A percentile compares a stretch with the other conserved stretches of the same genome.
Conservation (phyloP, 2,113 vertebrate genomes). For the Esox niger region DNA sequence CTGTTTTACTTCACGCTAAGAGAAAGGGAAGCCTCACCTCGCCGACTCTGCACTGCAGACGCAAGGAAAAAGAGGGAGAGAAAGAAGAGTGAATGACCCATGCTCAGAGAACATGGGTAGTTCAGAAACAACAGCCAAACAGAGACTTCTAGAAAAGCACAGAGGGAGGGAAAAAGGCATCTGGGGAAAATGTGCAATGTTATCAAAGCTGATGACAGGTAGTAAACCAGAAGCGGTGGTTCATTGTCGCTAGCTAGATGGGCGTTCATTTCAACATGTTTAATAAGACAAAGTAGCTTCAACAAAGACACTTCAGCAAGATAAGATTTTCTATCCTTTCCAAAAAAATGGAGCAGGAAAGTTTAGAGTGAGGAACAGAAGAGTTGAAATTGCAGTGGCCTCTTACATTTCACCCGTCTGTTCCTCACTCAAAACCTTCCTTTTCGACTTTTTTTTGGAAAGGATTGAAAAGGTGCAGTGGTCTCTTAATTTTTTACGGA, state of each 20-base stretch:
- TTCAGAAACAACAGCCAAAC: constrained; percentile 17
- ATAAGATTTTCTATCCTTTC: no score
- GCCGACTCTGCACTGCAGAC: constrained; percentile 97
- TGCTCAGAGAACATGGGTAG: constrained; percentile 39
- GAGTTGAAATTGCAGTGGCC: no score
- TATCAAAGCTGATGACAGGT: not conserved
- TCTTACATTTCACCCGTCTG: no score
- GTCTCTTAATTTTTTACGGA: no score
- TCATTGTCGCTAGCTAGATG: not conserved
- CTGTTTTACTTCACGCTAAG: not conserved
- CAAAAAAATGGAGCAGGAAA: no score
- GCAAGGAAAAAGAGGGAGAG: constrained; percentile 58
- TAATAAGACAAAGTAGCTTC: no score
- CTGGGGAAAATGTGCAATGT: not conserved
- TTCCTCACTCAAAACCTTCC: no score
- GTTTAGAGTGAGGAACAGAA: no score
- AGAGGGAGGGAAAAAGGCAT: not conserved
- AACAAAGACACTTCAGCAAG: no score
- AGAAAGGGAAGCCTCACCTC: constrained; percentile 84
- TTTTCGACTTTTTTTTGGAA: no score
- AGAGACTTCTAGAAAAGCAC: not conserved
- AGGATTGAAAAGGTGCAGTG: no score
- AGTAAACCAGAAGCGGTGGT: not conserved
- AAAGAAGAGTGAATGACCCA: constrained; percentile 37
- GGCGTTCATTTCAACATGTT: no score